These are phyloP conservation scores for Lochmaea capreae DNA, from an alignment of 2,888 invertebrate species.

Conservation along the genomic window DNA sequence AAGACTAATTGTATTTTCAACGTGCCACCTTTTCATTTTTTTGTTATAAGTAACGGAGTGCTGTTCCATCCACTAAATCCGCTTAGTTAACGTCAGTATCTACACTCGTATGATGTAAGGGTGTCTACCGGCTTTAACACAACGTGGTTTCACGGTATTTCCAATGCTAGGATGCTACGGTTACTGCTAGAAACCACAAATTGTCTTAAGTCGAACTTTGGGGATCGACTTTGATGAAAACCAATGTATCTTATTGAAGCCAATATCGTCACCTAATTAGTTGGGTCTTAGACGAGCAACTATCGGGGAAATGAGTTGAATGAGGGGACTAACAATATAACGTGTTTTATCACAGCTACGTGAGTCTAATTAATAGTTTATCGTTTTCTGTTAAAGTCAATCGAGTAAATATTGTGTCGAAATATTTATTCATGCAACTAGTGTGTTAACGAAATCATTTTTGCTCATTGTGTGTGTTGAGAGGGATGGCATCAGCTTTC, in stretches of 20 bases:
- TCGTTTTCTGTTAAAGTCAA: background rate
- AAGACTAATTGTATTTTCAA: too few relatives aligned
- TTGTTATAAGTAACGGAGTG: too few relatives aligned
- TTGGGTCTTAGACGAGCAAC: background rate
- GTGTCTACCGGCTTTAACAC: conserved; percentile 23
- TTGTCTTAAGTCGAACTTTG: conserved; percentile 27
- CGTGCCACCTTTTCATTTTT: too few relatives aligned
- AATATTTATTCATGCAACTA: too few relatives aligned
- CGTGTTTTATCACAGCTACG: background rate
- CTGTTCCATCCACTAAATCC: conserved; percentile 15
- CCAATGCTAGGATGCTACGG: conserved; percentile 1
- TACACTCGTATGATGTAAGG: conserved; percentile 17
- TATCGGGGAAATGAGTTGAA: background rate
- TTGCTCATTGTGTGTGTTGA: too few relatives aligned
- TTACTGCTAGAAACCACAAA: conserved; percentile 23
- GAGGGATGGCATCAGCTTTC: too few relatives aligned
- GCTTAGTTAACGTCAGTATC: conserved; percentile 20
- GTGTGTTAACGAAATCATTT: too few relatives aligned
- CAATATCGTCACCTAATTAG: conserved; percentile 20
- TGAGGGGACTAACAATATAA: background rate
- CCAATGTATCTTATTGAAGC: conserved; percentile 17
- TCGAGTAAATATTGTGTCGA: too few relatives aligned
- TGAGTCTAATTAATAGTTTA: background rate
- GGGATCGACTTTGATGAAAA: background rate
- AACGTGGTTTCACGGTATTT: conserved; percentile 18